phyloP scores from a whole-genome alignment of 23 tunicate genomes.

The Aplidium turbinatum region DNA sequence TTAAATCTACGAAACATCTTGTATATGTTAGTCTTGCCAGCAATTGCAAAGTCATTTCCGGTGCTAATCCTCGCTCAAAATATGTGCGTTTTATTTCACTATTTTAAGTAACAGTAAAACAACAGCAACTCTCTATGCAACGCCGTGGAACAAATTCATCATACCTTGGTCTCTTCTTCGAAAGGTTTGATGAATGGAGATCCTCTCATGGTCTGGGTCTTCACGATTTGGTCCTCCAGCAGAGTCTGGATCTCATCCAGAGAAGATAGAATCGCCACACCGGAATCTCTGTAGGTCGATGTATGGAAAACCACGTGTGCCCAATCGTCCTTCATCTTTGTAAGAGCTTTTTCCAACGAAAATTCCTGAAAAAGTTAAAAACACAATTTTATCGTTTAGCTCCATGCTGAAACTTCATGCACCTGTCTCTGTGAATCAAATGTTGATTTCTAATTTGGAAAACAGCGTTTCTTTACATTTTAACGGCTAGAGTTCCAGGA shows the following conservation, averaged over 20 bases:
- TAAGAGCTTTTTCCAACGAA: slow-evolving; percentile 95
- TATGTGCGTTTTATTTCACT: too few species aligned
- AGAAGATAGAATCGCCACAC: slow-evolving; percentile 82
- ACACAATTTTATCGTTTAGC: too few species aligned
- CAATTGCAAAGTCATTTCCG: too few species aligned
- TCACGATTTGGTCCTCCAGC: slow-evolving; percentile 97
- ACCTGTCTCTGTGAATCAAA: too few species aligned
- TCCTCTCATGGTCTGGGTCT: slow-evolving; percentile 98
- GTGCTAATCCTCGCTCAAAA: neutral
- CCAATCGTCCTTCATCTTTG: slow-evolving; percentile 96
- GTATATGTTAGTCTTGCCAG: too few species aligned
- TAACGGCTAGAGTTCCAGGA: neutral
- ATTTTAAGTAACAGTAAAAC: too few species aligned
- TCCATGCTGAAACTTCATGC: too few species aligned
- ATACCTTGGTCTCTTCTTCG: slow-evolving; percentile 95
- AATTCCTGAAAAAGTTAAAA: slow-evolving; percentile 89
- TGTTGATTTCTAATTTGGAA: too few species aligned
- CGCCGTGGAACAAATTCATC: too few species aligned
- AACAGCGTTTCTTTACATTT: too few species aligned
- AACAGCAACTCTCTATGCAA: too few species aligned
- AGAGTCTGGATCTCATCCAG: slow-evolving; percentile 94
- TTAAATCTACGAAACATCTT: too few species aligned
- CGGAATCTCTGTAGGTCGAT: slow-evolving; percentile 87
- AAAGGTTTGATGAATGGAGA: slow-evolving; percentile 98
- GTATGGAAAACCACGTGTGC: slow-evolving; percentile 80